Base-by-base conservation (phyloP, 2,113 vertebrate species). In the Melanostigma gelatinosum region DNA sequence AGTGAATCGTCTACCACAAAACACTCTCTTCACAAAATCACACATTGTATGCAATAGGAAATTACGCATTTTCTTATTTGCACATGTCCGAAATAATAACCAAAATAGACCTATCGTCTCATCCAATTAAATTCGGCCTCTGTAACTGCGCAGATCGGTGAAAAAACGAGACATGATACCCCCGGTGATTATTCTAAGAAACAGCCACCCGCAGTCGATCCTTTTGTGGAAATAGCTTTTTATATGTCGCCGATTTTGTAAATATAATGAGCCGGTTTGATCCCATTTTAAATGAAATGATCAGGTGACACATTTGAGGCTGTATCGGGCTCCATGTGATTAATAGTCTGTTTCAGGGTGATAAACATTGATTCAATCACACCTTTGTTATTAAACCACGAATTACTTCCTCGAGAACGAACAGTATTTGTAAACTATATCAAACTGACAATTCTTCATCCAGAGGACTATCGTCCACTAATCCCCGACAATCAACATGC, bases 281-380 rank as follows among this genome's bases (percentile, higher is more conserved):
- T 8, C 38, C 24, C 52, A 8, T 22, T 2, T 54, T 2, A 71
- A 63, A 38, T 46, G 3, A 48, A 72, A 66, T 3, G n/a, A 9
- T 67, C 20, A 38, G 15, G 72, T 38, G 11, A 3, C 46, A 34
- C 62, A 1, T 5, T 2, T 5, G n/a, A 38, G 22, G 8, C 58
- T 27, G 12, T 15, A 7, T 16, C 16, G 9, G 40, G 27, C 16
- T 50, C 42, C 4, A 6, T 16, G 50, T 79, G 74, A 74, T 32
- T 66, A 52, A 64, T 1, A 48, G 36, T 50, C 36, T 22, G 72
- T 63, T 69, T 80, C 65, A 15, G 5, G 20, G 32, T 8, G 83
- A 85, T 83, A 67, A 69, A 50, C 52, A 9, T 4, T 87, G 86
- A 91, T 91, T 87, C 22, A 88, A 88, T 92, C 88, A 91, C 79